Conservation (phyloP, 2,888 invertebrate species). For the Drosophila gaucha region DNA sequence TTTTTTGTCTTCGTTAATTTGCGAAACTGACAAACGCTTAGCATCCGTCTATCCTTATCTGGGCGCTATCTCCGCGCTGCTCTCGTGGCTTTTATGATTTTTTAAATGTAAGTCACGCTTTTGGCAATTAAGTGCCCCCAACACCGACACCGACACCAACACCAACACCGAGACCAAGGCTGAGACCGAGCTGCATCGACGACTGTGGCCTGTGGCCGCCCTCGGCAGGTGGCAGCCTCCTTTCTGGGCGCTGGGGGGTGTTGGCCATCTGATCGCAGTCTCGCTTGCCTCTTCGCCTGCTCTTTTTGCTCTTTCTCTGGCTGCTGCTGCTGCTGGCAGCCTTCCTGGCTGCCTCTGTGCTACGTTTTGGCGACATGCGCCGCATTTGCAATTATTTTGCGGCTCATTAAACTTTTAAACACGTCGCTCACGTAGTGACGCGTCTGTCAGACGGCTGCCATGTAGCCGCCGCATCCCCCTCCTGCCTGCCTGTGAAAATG, state of each 20-base stretch:
- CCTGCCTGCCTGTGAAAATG: constrained; percentile 69
- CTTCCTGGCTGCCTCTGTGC: constrained; percentile 54
- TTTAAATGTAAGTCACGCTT: constrained; percentile 81
- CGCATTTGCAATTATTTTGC: constrained; percentile 82
- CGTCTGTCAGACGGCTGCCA: constrained; percentile 77
- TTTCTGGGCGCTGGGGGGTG: constrained; percentile 47
- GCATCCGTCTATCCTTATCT: constrained; percentile 60
- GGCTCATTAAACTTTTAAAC: constrained; percentile 83
- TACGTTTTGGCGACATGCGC: constrained; percentile 71
- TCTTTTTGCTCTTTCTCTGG: constrained; percentile 51
- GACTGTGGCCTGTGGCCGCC: constrained; percentile 62
- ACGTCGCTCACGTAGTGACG: constrained; percentile 82
- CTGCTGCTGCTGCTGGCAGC: constrained; percentile 13
- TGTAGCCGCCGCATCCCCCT: constrained; percentile 51
- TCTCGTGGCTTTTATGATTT: constrained; percentile 77
- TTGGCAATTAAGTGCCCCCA: constrained; percentile 77
- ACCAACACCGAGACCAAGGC: constrained; percentile 13
- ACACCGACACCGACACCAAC: constrained; percentile 39
- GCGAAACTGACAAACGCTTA: constrained; percentile 61
- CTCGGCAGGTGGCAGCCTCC: constrained; percentile 68
- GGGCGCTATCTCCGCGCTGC: constrained; percentile 47
- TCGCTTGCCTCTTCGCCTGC: constrained; percentile 24
- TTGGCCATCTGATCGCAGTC: constrained; percentile 37
- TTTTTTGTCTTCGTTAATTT: constrained; percentile 58
- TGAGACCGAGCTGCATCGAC: constrained; percentile 31